These are phyloP conservation scores for Enteromius thamalakanensis DNA, from an alignment of 2,797 vertebrate species.

Conservation along the genomic window DNA sequence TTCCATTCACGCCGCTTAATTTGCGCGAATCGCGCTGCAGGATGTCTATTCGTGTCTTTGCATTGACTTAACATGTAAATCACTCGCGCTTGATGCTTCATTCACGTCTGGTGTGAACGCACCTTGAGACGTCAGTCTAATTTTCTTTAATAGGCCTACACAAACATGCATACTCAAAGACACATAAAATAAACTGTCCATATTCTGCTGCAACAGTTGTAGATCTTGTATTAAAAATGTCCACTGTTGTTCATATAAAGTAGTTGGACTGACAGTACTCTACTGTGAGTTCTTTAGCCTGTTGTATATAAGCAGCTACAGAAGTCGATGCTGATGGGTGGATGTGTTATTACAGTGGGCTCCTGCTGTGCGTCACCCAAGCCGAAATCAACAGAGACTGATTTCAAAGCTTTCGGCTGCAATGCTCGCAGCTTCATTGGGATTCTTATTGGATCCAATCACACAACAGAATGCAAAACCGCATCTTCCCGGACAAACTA, in stretches of 20 bases:
- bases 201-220: neutral
- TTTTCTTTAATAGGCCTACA: neutral
- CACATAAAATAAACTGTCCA: neutral
- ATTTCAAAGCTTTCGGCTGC: constrained; percentile 47
- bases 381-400: constrained; percentile 33
- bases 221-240: neutral
- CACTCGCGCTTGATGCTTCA: too few relatives aligned
- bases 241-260: neutral
- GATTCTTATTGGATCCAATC: constrained; percentile 70
- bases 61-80: too few relatives aligned
- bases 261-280: neutral
- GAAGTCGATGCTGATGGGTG: constrained; percentile 56
- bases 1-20: too few relatives aligned
- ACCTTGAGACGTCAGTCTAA: neutral
- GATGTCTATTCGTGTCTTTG: too few relatives aligned
- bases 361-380: neutral
- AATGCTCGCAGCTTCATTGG: constrained; percentile 69
- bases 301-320: constrained; percentile 15
- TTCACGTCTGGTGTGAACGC: too few relatives aligned
- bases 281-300: neutral
- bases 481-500: constrained; percentile 49
- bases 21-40: too few relatives aligned
- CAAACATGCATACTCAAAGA: neutral
- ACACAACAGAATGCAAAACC: constrained; percentile 62
- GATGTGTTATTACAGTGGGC: constrained; percentile 65